Conservation (phyloP, 2,797 vertebrate species). For the Argyrosomus regius region DNA sequence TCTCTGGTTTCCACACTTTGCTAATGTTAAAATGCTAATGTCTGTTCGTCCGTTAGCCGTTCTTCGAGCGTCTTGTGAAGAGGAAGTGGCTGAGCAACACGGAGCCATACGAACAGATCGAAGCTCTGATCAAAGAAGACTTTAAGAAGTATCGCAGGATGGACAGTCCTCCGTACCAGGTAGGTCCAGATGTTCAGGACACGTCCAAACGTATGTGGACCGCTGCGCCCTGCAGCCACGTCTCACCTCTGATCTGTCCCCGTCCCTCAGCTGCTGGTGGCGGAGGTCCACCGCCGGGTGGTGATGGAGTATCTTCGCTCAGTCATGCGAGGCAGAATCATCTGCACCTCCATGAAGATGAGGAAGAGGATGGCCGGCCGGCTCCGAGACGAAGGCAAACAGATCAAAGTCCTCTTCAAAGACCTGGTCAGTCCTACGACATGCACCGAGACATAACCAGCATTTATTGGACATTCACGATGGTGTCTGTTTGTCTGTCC, state of each 20-base stretch:
- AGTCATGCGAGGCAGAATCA: slow-evolving; percentile 89
- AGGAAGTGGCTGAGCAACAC: slow-evolving; percentile 91
- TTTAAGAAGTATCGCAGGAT: slow-evolving; percentile 88
- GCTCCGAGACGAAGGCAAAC: slow-evolving; percentile 88
- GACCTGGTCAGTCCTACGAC: slow-evolving; percentile 86
- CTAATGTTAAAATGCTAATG: too few relatives aligned
- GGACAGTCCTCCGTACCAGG: slow-evolving; percentile 91
- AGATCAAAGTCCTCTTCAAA: slow-evolving; percentile 91
- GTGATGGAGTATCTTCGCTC: slow-evolving; percentile 91
- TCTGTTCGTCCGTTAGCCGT: slow-evolving; percentile 80
- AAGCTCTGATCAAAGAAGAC: slow-evolving; percentile 84
- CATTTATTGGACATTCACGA: too few relatives aligned
- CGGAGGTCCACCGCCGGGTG: slow-evolving; percentile 89
- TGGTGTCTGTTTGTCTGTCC: neutral
- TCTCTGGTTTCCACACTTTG: too few relatives aligned
- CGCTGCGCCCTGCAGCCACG: neutral
- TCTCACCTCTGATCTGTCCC: neutral
- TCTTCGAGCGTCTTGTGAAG: slow-evolving; percentile 92
- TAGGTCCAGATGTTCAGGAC: slow-evolving; percentile 43
- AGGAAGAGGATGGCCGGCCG: slow-evolving; percentile 89
- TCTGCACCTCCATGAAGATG: slow-evolving; percentile 90
- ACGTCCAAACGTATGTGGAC: neutral
- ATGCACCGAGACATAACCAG: too few relatives aligned
- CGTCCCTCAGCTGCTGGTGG: slow-evolving; percentile 85
- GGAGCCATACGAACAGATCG: slow-evolving; percentile 89